Conservation (phyloP, 2,113 vertebrate genomes). For the Aegotheles bennettii region DNA sequence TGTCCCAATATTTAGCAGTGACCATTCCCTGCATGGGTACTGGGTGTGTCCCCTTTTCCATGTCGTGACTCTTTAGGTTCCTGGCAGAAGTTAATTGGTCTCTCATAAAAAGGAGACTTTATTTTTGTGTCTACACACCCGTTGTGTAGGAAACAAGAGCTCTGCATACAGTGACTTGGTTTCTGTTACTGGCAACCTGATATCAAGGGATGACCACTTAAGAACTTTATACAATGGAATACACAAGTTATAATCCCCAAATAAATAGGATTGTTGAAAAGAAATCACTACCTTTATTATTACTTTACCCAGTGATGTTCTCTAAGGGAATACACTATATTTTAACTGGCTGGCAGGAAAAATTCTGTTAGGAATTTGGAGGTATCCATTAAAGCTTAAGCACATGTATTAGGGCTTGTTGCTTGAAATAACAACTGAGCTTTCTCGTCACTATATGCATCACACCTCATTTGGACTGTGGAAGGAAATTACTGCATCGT, state of each 20-base stretch:
- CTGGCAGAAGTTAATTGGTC: neutral
- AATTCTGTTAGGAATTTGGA: neutral
- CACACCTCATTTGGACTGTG: neutral
- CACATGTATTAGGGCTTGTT: neutral
- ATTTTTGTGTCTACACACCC: neutral
- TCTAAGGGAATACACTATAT: neutral
- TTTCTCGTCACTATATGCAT: neutral
- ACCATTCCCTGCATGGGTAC: neutral
- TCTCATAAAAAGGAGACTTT: neutral
- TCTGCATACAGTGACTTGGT: neutral
- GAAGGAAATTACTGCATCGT: neutral
- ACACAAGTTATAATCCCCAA: neutral
- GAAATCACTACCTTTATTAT: neutral
- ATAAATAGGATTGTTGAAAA: neutral
- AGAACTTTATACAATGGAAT: neutral
- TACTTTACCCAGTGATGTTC: neutral
- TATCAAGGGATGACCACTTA: neutral
- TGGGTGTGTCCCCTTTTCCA: rapidly evolving
- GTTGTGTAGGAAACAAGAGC: neutral
- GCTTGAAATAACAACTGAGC: neutral
- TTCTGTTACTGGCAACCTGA: neutral
- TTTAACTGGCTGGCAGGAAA: neutral
- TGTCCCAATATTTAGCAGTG: neutral
- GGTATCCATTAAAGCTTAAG: neutral
- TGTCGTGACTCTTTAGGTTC: neutral